Percentiles rank a stretch among this genome's conserved stretches.
These are phyloP conservation scores for Benthosema pterotum DNA, from an alignment of 2,797 vertebrate species.

Conservation along the genomic window DNA sequence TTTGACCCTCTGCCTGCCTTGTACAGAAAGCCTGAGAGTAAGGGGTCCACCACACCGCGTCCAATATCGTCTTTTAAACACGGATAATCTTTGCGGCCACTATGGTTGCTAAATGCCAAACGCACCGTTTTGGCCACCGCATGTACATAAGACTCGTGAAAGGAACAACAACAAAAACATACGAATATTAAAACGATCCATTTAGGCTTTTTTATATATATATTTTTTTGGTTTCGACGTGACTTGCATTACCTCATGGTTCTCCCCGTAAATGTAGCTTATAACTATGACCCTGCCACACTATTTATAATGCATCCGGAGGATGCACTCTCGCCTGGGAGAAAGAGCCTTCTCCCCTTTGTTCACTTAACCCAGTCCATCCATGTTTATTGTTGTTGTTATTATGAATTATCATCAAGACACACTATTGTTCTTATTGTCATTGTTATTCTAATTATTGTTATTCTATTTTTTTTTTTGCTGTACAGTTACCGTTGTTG, in stretches of 20 bases:
- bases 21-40: too few relatives aligned
- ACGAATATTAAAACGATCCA: constrained; percentile 21
- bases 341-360: constrained; percentile 75
- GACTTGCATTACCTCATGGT: constrained; percentile 86
- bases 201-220: constrained; percentile 26
- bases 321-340: constrained; percentile 72
- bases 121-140: constrained; percentile 21
- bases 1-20: too few relatives aligned
- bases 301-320: constrained; percentile 87
- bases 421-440: constrained; percentile 78
- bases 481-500: constrained; percentile 90
- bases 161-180: constrained; percentile 15
- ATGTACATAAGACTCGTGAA: constrained; percentile 69
- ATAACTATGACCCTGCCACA: constrained; percentile 64
- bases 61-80: too few relatives aligned
- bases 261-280: constrained; percentile 70
- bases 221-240: constrained; percentile 53
- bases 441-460: constrained; percentile 76
- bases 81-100: neutral
- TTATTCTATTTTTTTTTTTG: constrained; percentile 77
- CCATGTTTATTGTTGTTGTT: constrained; percentile 69
- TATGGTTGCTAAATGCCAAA: neutral
- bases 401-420: constrained; percentile 75
- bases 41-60: too few relatives aligned
- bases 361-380: constrained; percentile 62